Percentiles rank a stretch among this genome's conserved stretches.
These are phyloP conservation scores for Drosophila jambulina DNA, from an alignment of 1,140 invertebrate genomes.

Conservation along the genomic window DNA sequence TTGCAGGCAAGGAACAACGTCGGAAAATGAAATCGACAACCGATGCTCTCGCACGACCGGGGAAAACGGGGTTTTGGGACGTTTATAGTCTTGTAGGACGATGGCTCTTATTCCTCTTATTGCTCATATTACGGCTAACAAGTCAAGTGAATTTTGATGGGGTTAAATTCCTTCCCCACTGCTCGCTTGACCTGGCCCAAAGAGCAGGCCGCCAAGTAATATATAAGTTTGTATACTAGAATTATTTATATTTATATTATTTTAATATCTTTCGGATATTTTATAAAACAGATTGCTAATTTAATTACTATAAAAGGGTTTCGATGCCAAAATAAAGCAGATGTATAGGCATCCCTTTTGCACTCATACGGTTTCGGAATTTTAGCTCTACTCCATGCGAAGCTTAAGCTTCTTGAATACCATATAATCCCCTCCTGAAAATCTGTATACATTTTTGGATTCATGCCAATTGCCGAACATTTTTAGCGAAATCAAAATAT, in stretches of 20 bases:
- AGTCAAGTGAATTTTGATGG: conserved; percentile 26
- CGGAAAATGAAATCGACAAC: conserved; percentile 32
- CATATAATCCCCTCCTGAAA: conserved; percentile 33
- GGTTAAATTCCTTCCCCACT: conserved; percentile 3
- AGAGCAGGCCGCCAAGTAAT: neutral
- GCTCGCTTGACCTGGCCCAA: conserved; percentile 11
- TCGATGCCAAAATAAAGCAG: too few species aligned
- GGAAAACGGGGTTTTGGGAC: conserved; percentile 10
- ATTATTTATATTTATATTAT: too few species aligned
- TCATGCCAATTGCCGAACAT: conserved; percentile 30
- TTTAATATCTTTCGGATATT: too few species aligned
- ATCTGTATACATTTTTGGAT: conserved; percentile 36
- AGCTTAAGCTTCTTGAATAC: neutral
- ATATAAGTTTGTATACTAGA: neutral
- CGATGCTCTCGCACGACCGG: conserved; percentile 28
- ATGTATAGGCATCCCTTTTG: too few species aligned
- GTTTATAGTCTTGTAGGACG: conserved; percentile 14
- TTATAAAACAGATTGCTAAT: too few species aligned
- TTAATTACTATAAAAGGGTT: too few species aligned
- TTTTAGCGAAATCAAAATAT: conserved; percentile 47
- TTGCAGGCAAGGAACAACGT: conserved; percentile 12
- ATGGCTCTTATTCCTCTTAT: conserved; percentile 20
- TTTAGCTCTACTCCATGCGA: too few species aligned
- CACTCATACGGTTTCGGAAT: too few species aligned
- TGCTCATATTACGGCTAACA: conserved; percentile 23